phyloP scores from a whole-genome alignment of 1,140 invertebrate genomes.

The Telenomus remus region DNA sequence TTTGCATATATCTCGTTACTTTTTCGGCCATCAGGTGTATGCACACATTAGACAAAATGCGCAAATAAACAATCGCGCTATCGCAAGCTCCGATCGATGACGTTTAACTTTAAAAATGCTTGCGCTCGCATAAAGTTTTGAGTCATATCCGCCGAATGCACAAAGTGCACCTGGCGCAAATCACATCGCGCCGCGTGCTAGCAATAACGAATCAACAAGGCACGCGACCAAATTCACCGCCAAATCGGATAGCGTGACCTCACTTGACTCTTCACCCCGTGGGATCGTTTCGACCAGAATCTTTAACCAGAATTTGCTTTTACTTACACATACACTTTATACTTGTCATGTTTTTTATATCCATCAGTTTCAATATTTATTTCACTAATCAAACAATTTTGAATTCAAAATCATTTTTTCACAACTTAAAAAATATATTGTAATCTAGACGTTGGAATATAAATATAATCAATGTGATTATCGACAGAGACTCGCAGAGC shows the following conservation, averaged over 20 bases:
- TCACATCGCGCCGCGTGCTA: conserved; percentile 43
- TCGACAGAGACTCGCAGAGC: conserved; percentile 35
- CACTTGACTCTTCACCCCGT: conserved; percentile 45
- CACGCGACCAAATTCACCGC: conserved; percentile 49
- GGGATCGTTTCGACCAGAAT: conserved; percentile 31
- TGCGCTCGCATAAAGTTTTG: conserved; percentile 46
- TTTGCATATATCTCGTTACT: background rate
- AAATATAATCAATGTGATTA: conserved; percentile 10
- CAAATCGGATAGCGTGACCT: conserved; percentile 56
- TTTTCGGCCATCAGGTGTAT: conserved; percentile 7
- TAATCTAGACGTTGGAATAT: background rate
- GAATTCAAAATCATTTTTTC: background rate
- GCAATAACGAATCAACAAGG: conserved; percentile 44
- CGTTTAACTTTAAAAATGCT: conserved; percentile 32
- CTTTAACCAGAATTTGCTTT: conserved; percentile 38
- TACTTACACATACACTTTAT: conserved; percentile 6
- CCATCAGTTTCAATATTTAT: no score
- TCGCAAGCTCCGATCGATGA: conserved; percentile 20
- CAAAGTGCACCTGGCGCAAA: conserved; percentile 55
- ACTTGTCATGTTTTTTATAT: background rate
- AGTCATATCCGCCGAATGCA: conserved; percentile 53
- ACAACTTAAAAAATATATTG: background rate
- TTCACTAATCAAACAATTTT: no score
- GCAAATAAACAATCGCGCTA: conserved; percentile 49
- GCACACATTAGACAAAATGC: conserved; percentile 15